Evolutionary conservation across 2,888 invertebrate genomes (phyloP), one percentile per base, ranked within the genome.

Genomic region (Ligdia adustata): DNA sequence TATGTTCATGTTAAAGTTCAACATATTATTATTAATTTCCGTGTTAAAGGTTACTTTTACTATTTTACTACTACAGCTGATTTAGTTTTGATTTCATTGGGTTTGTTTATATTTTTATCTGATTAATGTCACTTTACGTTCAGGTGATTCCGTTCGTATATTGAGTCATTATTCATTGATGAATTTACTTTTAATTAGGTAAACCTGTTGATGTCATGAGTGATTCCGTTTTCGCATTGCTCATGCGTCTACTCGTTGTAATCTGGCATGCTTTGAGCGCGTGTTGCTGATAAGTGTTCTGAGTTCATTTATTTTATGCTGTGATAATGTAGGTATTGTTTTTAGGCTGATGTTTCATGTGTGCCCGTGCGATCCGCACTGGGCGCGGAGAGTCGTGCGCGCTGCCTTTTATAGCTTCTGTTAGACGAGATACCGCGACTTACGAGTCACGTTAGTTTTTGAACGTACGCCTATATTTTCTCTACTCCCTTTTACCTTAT

Each of bases 341-440:
- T 33, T 56, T 55, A 35, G 4, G 22, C n/a, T 6, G 7, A 44
- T 78, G 75, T 78, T 78, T 64, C 55, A 61, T 66, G 82, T 83
- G 64, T 83, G 84, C 86, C 87, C 84, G 86, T 78, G 66, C 89
- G 66, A 86, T 88, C 88, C 89, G 83, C 85, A 89, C 86, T 89
- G 88, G 82, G 81, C 88, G 58, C 9, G 4, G 48, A 33, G 13
- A 9, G n/a, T 4, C 83, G 84, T 79, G 79, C 84, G 61, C 16
- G 15, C 15, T 4, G 38, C 33, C 69, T 82, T 86, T 49, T 86
- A 88, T 85, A 87, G 63, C 62, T 76, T 85, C 62, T 52, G 56
- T 48, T 5, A 9, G 27, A 38, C 4, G 34, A 57, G 68, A 69
- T 69, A 64, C 55, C 51, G 49, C 58, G 46, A 48, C 53, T 48